Evolutionary conservation across 2,888 invertebrate species (phyloP).

Genomic region (Drosophila putrida): DNA sequence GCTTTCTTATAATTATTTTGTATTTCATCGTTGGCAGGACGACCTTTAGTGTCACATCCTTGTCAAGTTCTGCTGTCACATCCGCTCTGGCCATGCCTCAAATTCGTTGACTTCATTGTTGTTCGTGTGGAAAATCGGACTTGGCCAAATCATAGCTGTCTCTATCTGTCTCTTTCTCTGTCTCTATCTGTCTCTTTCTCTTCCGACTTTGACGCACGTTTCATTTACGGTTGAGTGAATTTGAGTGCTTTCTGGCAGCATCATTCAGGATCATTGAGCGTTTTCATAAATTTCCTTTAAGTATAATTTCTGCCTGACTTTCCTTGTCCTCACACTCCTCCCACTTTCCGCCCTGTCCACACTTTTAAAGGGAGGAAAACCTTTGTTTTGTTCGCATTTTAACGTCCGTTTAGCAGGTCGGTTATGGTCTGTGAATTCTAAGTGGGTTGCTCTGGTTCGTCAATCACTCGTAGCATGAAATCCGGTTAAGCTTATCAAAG

Average conservation of each 20-base stretch:
- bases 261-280: constrained; percentile 79
- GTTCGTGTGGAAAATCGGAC: constrained; percentile 77
- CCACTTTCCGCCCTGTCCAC: not conserved
- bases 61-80: constrained; percentile 66
- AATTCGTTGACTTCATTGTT: constrained; percentile 50
- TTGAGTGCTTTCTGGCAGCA: constrained; percentile 57
- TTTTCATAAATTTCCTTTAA: constrained; percentile 78
- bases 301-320: constrained; percentile 55
- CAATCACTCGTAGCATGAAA: constrained; percentile 40
- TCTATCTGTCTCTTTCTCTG: not conserved
- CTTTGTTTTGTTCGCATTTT: constrained; percentile 68
- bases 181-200: constrained; percentile 4
- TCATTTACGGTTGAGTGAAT: constrained; percentile 76
- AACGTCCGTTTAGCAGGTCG: constrained; percentile 77
- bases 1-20: constrained; percentile 71
- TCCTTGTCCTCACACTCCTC: constrained; percentile 4
- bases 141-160: constrained; percentile 59
- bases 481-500: constrained; percentile 38
- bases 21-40: constrained; percentile 76
- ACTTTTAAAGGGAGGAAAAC: constrained; percentile 21
- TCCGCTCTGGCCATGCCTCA: constrained; percentile 42
- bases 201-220: constrained; percentile 53
- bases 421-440: constrained; percentile 76
- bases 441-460: constrained; percentile 27
- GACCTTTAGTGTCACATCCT: constrained; percentile 77